These are phyloP conservation scores for Pseudochirops corinnae DNA, from an alignment of 2,797 vertebrate genomes.

Conservation along the genomic window DNA sequence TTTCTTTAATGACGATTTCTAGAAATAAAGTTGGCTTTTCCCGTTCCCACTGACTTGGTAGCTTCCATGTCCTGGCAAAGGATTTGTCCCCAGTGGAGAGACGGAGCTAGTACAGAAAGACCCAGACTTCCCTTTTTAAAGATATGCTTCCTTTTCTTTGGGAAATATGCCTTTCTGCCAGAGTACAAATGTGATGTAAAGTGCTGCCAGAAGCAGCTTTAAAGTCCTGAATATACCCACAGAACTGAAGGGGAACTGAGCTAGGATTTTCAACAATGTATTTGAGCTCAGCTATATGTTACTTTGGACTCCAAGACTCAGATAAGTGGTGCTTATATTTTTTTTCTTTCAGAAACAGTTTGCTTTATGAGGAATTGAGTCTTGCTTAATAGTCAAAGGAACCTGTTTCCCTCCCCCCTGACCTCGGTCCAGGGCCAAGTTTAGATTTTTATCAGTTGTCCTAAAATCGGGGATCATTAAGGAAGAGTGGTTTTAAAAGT, in stretches of 20 bases:
- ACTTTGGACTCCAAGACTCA: conserved; percentile 2
- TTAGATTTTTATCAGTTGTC: conserved; percentile 41
- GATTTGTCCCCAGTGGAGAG: conserved; percentile 25
- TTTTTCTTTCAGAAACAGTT: conserved; percentile 36
- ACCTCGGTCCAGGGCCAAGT: background rate
- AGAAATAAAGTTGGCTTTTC: conserved; percentile 7
- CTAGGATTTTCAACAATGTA: conserved; percentile 27
- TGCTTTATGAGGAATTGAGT: conserved; percentile 43
- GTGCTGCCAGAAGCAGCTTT: conserved; percentile 51
- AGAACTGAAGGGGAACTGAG: conserved; percentile 38
- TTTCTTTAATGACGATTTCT: background rate
- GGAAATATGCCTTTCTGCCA: conserved; percentile 58
- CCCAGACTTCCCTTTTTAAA: conserved; percentile 50
- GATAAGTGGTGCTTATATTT: background rate
- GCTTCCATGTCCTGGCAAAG: background rate
- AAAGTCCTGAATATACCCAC: conserved; percentile 47
- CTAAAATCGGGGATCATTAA: conserved; percentile 34
- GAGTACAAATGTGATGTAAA: conserved; percentile 32
- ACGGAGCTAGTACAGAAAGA: conserved; percentile 50
- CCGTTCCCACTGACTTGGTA: conserved; percentile 1
- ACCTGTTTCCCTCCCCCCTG: conserved; percentile 33
- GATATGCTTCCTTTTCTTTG: conserved; percentile 24
- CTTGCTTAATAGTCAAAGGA: conserved; percentile 34
- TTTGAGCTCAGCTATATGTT: background rate
- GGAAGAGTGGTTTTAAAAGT: conserved; percentile 36